phyloP scores from a whole-genome alignment of 37 sponge, comb jelly and placozoan species.

The Mnemiopsis leidyi region DNA sequence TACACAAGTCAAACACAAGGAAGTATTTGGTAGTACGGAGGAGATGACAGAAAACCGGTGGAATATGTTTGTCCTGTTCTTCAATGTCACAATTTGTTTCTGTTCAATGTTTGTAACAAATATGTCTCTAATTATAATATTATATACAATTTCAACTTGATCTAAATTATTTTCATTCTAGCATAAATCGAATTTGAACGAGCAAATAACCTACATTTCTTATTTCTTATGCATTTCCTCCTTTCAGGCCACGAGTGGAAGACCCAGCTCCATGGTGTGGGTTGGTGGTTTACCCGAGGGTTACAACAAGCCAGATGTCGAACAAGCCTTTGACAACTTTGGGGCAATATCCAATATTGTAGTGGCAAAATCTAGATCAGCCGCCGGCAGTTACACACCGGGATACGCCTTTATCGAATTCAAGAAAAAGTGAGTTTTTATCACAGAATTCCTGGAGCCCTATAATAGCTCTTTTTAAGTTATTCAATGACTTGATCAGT shows the following conservation, averaged over 20 bases:
- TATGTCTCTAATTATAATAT: too few species aligned
- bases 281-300: constrained; percentile 38
- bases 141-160: too few species aligned
- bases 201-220: too few species aligned
- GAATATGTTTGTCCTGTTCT: too few species aligned
- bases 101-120: too few species aligned
- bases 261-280: constrained; percentile 29
- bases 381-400: not conserved
- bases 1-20: not conserved
- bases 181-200: too few species aligned
- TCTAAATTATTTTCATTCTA: too few species aligned
- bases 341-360: constrained; percentile 42
- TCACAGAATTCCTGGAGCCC: too few species aligned
- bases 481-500: too few species aligned
- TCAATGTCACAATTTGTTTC: too few species aligned
- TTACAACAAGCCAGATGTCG: not conserved
- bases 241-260: not conserved
- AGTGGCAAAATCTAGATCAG: not conserved
- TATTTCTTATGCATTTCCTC: not conserved
- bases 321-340: constrained; percentile 59
- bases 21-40: not conserved
- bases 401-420: constrained; percentile 44
- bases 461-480: too few species aligned
- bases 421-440: constrained; percentile 14
- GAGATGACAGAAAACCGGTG: too few species aligned